Percentiles rank a stretch among this genome's conserved stretches.
phyloP scores from a whole-genome alignment of 2,113 vertebrate species.

The Rhinolophus ferrumequinum region DNA sequence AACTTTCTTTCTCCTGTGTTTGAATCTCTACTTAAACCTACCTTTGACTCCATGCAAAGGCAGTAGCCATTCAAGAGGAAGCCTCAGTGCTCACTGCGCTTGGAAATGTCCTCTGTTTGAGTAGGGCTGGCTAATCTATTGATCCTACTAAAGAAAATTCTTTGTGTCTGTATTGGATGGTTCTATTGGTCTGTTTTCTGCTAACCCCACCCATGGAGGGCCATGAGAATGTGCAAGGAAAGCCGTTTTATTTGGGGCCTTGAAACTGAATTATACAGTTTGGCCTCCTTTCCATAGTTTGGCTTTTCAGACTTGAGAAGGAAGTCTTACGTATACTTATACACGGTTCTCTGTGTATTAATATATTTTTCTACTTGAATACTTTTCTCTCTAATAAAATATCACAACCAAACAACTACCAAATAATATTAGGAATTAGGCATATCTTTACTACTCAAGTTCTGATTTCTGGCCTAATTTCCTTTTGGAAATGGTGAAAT shows the following conservation, averaged over 20 bases:
- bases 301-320: slow-evolving; percentile 52
- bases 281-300: slow-evolving; percentile 13
- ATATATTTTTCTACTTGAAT: not conserved
- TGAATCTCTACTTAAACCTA: not conserved
- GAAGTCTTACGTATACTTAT: slow-evolving; percentile 29
- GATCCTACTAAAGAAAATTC: slow-evolving; percentile 64
- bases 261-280: slow-evolving; percentile 27
- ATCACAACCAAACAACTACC: rapidly evolving
- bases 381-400: not conserved
- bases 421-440: not conserved
- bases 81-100: not conserved
- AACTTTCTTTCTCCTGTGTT: not conserved
- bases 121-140: slow-evolving; percentile 55
- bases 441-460: not conserved
- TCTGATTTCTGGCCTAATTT: not conserved
- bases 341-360: not conserved
- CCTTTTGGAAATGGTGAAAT: slow-evolving; percentile 19
- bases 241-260: slow-evolving; percentile 54
- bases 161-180: not conserved
- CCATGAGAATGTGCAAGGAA: slow-evolving; percentile 45
- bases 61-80: not conserved
- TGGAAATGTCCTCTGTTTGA: slow-evolving; percentile 67
- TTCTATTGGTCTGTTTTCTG: slow-evolving; percentile 58
- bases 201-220: slow-evolving; percentile 20
- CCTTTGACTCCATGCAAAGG: not conserved